Percentiles rank a stretch among this genome's conserved stretches.
Conservation (phyloP, 1,140 invertebrate genomes). For the Drosophila truncata region DNA sequence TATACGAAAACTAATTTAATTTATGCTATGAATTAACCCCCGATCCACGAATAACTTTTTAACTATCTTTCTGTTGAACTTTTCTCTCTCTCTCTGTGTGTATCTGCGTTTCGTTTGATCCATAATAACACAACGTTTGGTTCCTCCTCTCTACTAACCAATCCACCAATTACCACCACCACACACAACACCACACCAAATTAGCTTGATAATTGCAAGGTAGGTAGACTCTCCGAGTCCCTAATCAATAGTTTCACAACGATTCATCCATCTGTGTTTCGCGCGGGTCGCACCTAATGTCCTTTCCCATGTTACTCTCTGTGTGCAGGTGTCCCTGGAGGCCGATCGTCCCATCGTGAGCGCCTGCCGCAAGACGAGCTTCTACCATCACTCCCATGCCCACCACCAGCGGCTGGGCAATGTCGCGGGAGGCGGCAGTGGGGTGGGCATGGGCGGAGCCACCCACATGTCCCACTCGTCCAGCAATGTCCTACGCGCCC, state of each 20-base stretch:
- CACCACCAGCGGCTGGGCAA: slow-evolving; percentile 61
- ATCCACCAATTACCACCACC: slow-evolving; percentile 41
- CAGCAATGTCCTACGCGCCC: slow-evolving; percentile 89
- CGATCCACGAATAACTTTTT: slow-evolving; percentile 31
- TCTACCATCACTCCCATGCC: slow-evolving; percentile 69
- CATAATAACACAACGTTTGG: slow-evolving; percentile 34
- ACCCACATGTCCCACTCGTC: slow-evolving; percentile 88
- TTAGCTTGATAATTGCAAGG: slow-evolving; percentile 78
- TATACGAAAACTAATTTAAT: neutral
- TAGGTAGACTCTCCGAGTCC: slow-evolving; percentile 45
- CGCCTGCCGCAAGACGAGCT: slow-evolving; percentile 81
- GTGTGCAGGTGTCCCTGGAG: slow-evolving; percentile 84
- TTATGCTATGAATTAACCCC: slow-evolving; percentile 3
- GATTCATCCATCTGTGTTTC: neutral
- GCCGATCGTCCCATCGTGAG: slow-evolving; percentile 83
- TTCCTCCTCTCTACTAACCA: slow-evolving; percentile 38
- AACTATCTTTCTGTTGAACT: slow-evolving; percentile 65
- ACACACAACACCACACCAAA: slow-evolving; percentile 50
- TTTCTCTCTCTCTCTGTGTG: slow-evolving; percentile 46
- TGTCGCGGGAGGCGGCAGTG: slow-evolving; percentile 48
- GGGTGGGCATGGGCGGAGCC: slow-evolving; percentile 32
- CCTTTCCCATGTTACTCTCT: slow-evolving; percentile 32
- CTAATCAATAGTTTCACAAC: slow-evolving; percentile 9
- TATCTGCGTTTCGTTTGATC: slow-evolving; percentile 49
- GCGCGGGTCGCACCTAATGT: slow-evolving; percentile 11